A percentile compares a stretch with the other conserved stretches of the same genome.
phyloP scores from a whole-genome alignment of 1,140 invertebrate genomes.

The Heliconius eleuchia region DNA sequence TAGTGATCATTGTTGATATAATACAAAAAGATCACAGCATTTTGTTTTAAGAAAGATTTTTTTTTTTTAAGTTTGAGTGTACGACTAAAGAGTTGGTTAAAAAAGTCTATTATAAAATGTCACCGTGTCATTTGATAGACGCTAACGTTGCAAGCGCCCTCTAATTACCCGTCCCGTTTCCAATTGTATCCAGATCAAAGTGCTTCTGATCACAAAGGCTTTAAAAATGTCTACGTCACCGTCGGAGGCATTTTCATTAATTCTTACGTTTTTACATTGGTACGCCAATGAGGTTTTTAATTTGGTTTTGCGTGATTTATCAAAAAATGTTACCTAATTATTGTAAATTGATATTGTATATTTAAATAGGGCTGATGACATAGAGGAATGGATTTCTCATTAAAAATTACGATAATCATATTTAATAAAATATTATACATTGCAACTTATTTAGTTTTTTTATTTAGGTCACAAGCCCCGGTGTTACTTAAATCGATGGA shows the following conservation, averaged over 20 bases:
- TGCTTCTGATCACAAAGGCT: conserved; percentile 64
- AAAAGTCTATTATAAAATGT: conserved; percentile 15
- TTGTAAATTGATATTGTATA: not conserved
- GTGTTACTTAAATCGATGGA: conserved; percentile 35
- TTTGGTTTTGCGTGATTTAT: conserved; percentile 26
- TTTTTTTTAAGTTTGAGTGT: not conserved
- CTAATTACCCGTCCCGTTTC: conserved; percentile 40
- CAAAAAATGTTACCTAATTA: not conserved
- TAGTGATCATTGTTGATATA: not conserved
- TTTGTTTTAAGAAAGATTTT: not conserved
- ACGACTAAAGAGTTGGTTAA: not conserved
- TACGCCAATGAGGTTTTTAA: conserved; percentile 33
- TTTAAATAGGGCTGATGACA: not conserved
- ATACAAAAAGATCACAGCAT: not conserved
- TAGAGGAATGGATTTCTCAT: not conserved
- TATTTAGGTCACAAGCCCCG: conserved; percentile 41
- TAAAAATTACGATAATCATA: not conserved
- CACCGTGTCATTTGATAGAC: conserved; percentile 16
- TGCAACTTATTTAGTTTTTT: conserved; percentile 5
- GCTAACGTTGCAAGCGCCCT: not conserved
- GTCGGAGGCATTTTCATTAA: conserved; percentile 47
- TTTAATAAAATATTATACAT: not conserved
- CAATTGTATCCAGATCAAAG: conserved; percentile 62
- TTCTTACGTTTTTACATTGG: conserved; percentile 40
- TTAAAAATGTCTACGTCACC: conserved; percentile 59